Base-by-base conservation (phyloP, 1,140 invertebrate species). In the Mycetomoellerius zeteki region DNA sequence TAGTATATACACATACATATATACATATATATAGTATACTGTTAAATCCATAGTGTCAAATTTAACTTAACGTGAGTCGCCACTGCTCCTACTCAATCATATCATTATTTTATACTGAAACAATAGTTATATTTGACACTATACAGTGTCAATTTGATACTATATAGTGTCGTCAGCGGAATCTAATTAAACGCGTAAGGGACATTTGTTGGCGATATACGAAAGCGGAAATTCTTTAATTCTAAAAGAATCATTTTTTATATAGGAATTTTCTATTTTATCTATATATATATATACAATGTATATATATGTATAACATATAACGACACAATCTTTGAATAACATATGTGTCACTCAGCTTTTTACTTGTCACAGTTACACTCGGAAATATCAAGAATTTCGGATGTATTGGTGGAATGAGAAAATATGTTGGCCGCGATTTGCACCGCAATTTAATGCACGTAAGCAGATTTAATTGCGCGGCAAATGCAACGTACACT, bases 221-320 rank as follows among this genome's bases (percentile, higher is more conserved):
- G 33, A 60, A 81, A 78, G 56, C 30, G 56, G 43, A 90, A 90
- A 90, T 88, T 85, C 75, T 65, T 85, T 90, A 90, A 90, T 88
- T 88, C 75, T 75, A 10, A 58, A 64, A 78, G 86, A 90, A 85
- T 75, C 47, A 82, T 84, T 81, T 81, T 80, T 86, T 65, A 54
- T 58, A 37, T 37, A 37, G 86, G 69, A 67, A 82, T 67, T 76
- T 85, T 37, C 33, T 37, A 80, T 85, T 90, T 87, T 87, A 82
- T 84, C 87, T 7, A 33, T 33, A 33, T 37, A 1, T 37, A 7
- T 37, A 7, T 37, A 7, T 37, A 37, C 33, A 37, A 37, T 0
- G 7, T 37, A 60, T 73, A n/a, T n/a, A n/a, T n/a, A n/a, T n/a
- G n/a, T n/a, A n/a, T n/a, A n/a, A n/a, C n/a, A n/a, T n/a, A 60